Percentiles rank a stretch among this genome's conserved stretches.
These are phyloP conservation scores for Zootoca vivipara DNA, from an alignment of 2,113 vertebrate species.

Conservation along the genomic window DNA sequence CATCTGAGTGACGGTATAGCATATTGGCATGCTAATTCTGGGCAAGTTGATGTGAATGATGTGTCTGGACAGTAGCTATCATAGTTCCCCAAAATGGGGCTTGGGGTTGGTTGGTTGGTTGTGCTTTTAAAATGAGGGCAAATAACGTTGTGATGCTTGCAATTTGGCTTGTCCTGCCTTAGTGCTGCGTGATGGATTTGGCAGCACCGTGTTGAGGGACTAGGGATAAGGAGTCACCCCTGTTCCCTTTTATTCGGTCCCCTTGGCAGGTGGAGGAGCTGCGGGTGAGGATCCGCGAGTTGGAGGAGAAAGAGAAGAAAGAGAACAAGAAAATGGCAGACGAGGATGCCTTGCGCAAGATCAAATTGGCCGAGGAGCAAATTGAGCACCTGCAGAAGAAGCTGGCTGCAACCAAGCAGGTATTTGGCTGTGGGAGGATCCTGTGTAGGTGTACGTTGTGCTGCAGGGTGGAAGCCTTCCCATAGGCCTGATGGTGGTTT, in stretches of 20 bases:
- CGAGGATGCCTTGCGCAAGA: slow-evolving; percentile 90
- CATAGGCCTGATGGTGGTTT: neutral
- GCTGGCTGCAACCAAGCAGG: slow-evolving; percentile 92
- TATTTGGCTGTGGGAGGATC: slow-evolving; percentile 11
- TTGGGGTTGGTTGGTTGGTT: neutral
- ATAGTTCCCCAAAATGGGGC: neutral
- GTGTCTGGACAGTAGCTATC: neutral
- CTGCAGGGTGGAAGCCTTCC: neutral
- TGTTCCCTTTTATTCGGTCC: neutral
- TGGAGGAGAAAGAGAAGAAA: slow-evolving; percentile 89
- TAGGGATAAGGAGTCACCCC: neutral
- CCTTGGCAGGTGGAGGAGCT: neutral
- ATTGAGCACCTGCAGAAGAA: slow-evolving; percentile 94
- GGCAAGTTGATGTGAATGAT: neutral
- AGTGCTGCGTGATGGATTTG: no score
- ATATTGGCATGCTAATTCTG: neutral
- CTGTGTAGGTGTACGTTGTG: no score
- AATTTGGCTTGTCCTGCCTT: neutral
- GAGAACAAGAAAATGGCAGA: slow-evolving; percentile 94
- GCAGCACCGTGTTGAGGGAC: no score
- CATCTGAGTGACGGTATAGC: no score
- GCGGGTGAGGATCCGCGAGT: slow-evolving; percentile 83
- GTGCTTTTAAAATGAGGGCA: neutral
- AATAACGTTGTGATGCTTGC: neutral
- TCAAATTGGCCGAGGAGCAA: slow-evolving; percentile 88